These are phyloP conservation scores for Sinohyriopsis cumingii DNA, from an alignment of 2,888 invertebrate species.

Conservation along the genomic window DNA sequence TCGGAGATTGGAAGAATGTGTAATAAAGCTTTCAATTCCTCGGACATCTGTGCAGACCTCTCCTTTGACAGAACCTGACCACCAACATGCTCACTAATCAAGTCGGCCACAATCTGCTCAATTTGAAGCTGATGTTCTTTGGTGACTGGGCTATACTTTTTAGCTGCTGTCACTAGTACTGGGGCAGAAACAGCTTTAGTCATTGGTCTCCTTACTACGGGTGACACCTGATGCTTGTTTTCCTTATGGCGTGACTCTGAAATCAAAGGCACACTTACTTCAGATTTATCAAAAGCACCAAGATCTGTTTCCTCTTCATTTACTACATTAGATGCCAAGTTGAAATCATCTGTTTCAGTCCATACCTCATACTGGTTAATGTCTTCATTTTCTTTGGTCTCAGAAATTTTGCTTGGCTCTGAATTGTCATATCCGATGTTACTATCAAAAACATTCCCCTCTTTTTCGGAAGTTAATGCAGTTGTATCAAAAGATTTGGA, in stretches of 20 bases:
- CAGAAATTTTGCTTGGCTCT: not conserved
- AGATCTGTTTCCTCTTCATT: no score
- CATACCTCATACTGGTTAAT: constrained; percentile 5
- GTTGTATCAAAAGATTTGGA: not conserved
- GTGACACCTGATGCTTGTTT: no score
- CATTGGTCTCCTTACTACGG: no score
- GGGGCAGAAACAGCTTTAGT: no score
- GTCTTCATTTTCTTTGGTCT: not conserved
- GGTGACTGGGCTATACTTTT: constrained; percentile 2
- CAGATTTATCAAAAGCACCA: no score
- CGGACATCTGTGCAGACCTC: constrained; percentile 30
- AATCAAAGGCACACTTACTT: no score
- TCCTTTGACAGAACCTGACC: constrained; percentile 18
- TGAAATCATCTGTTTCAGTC: not conserved
- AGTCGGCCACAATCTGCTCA: constrained; percentile 30
- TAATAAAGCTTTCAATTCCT: constrained; percentile 48
- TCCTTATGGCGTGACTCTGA: no score
- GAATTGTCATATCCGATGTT: no score
- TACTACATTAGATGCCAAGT: no score
- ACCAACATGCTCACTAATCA: constrained; percentile 36
- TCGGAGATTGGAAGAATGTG: constrained; percentile 38
- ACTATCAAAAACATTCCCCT: not conserved
- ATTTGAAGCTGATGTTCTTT: constrained; percentile 6
- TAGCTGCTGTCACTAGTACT: not conserved
- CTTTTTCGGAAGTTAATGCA: not conserved